A percentile compares a stretch with the other conserved stretches of the same genome.
Conservation (phyloP, 2,888 invertebrate species). For the Baccha elongata region DNA sequence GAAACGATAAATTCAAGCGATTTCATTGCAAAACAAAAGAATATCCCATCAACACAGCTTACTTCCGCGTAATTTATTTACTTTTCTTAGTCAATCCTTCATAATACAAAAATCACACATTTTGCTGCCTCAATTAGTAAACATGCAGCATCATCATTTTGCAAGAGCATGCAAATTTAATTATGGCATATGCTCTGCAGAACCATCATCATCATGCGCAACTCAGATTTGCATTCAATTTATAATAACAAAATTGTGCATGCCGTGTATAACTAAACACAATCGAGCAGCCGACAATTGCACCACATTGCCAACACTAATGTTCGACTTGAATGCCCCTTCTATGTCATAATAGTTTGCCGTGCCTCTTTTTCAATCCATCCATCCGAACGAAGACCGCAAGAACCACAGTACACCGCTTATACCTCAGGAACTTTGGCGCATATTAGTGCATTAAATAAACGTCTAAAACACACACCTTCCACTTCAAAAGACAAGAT, state of each 20-base stretch:
- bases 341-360: slow-evolving; percentile 58
- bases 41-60: neutral
- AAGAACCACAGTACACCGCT: slow-evolving; percentile 7
- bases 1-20: too few relatives aligned
- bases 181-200: slow-evolving; percentile 46
- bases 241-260: slow-evolving; percentile 56
- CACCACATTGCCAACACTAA: slow-evolving; percentile 46
- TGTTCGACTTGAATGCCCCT: slow-evolving; percentile 52
- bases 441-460: slow-evolving; percentile 54
- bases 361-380: slow-evolving; percentile 55
- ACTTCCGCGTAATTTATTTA: slow-evolving; percentile 65
- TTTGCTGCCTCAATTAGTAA: slow-evolving; percentile 52
- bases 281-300: slow-evolving; percentile 56
- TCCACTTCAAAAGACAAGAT: neutral
- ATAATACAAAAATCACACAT: slow-evolving; percentile 3
- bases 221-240: slow-evolving; percentile 51
- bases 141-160: slow-evolving; percentile 27
- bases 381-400: slow-evolving; percentile 14
- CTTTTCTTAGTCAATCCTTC: slow-evolving; percentile 1
- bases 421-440: slow-evolving; percentile 36
- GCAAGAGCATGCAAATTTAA: slow-evolving; percentile 63
- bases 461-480: slow-evolving; percentile 13
- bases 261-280: slow-evolving; percentile 38
- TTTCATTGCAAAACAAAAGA: neutral
- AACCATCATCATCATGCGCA: neutral